Percentiles rank a stretch among this genome's conserved stretches.
Conservation (phyloP, 1,140 invertebrate species). For the Notospermus geniculatus region DNA sequence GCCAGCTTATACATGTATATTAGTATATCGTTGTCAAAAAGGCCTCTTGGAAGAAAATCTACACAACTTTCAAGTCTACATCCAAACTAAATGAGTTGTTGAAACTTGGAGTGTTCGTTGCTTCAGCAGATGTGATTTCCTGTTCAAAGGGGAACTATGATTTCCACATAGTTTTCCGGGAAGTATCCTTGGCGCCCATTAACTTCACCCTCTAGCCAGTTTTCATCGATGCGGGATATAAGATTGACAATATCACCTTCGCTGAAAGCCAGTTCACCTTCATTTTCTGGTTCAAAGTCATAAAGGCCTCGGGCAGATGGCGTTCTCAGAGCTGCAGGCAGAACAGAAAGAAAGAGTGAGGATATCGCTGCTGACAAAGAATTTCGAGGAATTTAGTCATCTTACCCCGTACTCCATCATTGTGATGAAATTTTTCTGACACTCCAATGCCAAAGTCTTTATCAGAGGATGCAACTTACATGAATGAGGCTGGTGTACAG, state of each 20-base stretch:
- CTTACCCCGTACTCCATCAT: too few species aligned
- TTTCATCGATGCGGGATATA: conserved; percentile 92
- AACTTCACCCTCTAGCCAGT: conserved; percentile 58
- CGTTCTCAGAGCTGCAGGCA: conserved; percentile 57
- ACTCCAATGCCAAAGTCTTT: not conserved
- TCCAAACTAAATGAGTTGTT: too few species aligned
- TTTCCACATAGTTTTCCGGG: conserved; percentile 55
- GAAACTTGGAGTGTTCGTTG: too few species aligned
- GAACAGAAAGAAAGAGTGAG: too few species aligned
- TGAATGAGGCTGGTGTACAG: conserved; percentile 3
- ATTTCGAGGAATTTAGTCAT: too few species aligned
- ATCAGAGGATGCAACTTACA: not conserved
- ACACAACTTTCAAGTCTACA: too few species aligned
- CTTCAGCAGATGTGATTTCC: not conserved
- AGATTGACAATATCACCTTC: conserved; percentile 93
- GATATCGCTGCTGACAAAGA: too few species aligned
- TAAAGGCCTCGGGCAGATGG: conserved; percentile 87
- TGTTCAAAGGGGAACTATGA: conserved; percentile 39
- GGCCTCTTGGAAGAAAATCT: too few species aligned
- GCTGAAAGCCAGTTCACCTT: conserved; percentile 90
- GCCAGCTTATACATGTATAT: too few species aligned
- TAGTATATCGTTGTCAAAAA: too few species aligned
- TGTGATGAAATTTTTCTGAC: too few species aligned
- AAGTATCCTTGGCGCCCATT: conserved; percentile 50
- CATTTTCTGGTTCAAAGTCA: conserved; percentile 96